Conservation (phyloP, 2,888 invertebrate species). For the Dynastes maya region DNA sequence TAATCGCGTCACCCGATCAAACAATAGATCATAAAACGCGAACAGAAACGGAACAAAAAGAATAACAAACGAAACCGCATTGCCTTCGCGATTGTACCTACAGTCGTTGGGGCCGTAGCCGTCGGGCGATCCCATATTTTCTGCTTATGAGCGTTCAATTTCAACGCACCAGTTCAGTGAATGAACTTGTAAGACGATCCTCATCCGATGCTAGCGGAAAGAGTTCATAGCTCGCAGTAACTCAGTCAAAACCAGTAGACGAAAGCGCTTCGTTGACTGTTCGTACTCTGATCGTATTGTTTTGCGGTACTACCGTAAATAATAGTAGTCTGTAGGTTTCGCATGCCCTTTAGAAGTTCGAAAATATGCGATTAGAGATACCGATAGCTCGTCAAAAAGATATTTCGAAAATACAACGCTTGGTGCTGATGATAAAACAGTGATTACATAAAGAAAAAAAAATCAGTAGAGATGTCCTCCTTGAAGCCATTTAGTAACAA, state of each 20-base stretch:
- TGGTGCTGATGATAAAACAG: not conserved
- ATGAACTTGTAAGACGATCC: constrained; percentile 29
- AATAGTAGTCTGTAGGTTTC: not conserved
- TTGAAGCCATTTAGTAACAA: no score
- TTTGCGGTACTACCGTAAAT: not conserved
- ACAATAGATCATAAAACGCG: constrained; percentile 4
- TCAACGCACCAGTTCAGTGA: constrained; percentile 38
- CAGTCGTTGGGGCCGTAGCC: not conserved
- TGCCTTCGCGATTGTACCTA: not conserved
- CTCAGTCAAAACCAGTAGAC: not conserved
- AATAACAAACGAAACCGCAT: not conserved
- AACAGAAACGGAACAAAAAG: not conserved
- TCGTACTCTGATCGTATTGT: not conserved
- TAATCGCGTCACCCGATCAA: constrained; percentile 1
- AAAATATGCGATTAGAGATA: not conserved
- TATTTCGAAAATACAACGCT: not conserved
- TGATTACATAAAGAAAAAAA: not conserved
- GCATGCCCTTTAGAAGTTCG: not conserved
- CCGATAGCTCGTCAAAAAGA: not conserved
- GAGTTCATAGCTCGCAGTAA: not conserved
- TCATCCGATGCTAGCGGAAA: not conserved
- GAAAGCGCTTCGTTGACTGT: not conserved
- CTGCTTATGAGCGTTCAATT: constrained; percentile 12
- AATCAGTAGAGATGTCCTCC: not conserved
- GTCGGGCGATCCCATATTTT: not conserved